Evolutionary conservation across 2,888 invertebrate species (phyloP).

Genomic region (Dichetophora obliterata): DNA sequence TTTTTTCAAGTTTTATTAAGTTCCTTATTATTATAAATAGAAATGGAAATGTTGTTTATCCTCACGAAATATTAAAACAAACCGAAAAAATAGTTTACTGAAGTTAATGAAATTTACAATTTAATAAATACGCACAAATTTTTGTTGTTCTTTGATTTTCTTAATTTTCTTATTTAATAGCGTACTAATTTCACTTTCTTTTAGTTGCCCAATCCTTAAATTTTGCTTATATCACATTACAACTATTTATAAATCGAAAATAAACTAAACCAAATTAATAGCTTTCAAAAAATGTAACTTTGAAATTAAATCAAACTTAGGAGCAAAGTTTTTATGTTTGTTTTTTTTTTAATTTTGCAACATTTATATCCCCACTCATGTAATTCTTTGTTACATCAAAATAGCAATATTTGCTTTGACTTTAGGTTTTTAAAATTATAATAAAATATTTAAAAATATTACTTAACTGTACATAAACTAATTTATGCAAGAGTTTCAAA

Average conservation of each 20-base stretch:
- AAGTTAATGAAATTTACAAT: conserved; percentile 24
- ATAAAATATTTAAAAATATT: conserved; percentile 33
- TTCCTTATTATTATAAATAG: conserved; percentile 18
- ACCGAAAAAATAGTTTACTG: not conserved
- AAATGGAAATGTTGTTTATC: conserved; percentile 29
- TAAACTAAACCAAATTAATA: not conserved
- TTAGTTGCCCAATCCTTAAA: not conserved
- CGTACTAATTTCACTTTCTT: not conserved
- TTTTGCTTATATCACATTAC: conserved; percentile 21
- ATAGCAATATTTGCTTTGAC: conserved; percentile 10
- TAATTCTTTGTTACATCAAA: not conserved
- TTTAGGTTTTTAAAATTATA: conserved; percentile 6
- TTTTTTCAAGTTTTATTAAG: conserved; percentile 29
- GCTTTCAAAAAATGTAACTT: not conserved
- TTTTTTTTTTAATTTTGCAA: conserved; percentile 23
- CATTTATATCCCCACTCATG: conserved; percentile 1
- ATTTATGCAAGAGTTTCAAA: conserved; percentile 32
- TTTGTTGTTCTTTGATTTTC: not conserved
- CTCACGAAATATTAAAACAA: conserved; percentile 12
- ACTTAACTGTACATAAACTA: conserved; percentile 49
- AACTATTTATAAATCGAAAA: conserved; percentile 17
- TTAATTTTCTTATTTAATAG: not conserved
- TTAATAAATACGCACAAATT: not conserved
- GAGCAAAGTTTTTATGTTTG: too few relatives aligned
- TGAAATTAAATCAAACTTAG: too few relatives aligned